Base-by-base conservation (phyloP, 2,113 vertebrate genomes). In the Edolisoma coerulescens region DNA sequence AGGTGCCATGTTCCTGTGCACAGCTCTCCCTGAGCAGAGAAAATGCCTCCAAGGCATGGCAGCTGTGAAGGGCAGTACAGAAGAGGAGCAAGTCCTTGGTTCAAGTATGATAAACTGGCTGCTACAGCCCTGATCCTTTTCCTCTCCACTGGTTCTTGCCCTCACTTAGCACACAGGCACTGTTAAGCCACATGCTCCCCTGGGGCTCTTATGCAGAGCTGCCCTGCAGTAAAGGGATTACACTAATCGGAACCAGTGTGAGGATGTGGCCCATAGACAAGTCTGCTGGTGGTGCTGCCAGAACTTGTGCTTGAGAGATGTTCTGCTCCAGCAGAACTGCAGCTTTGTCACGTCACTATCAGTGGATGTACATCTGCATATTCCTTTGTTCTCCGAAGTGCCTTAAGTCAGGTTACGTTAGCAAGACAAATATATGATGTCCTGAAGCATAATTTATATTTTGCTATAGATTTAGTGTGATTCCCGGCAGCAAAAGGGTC, bases 381-480 rank as follows among this genome's bases (percentile, higher is more conserved):
- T 77, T 84, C 21, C 49, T 94, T 78, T 65, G 39, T 63, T 95
- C 50, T 93, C 68, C 41, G 75, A 94, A 77, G 37, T 53, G 74
- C n/a, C 69, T 77, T 16, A 54, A 61, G 52, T 91, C 81, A 61
- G 56, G 37, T 67, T 76, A 79, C 41, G 6, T 90, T 92, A 71
- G 70, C 64, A 75, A 86, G 70, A 87, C 27, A 75, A 79, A 86
- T 49, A 16, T 63, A 16, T 49, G 61, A 85, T 88, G 86, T 87
- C 94, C 84, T 53, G 70, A 83, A 91, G 74, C 17, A 39, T 80
- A 65, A 42, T 84, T 88, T 77, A 30, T 92, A 60, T 84, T 94
- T 94, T 95, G 59, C 52, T 82, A 27, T 74, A 87, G 81, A 35
- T 73, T 96, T 89, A 89, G 65, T 14, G n/a, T 19, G 21, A 64